Evolutionary conservation across 2,888 invertebrate species (phyloP).

Genomic region (Melinaea menophilus): DNA sequence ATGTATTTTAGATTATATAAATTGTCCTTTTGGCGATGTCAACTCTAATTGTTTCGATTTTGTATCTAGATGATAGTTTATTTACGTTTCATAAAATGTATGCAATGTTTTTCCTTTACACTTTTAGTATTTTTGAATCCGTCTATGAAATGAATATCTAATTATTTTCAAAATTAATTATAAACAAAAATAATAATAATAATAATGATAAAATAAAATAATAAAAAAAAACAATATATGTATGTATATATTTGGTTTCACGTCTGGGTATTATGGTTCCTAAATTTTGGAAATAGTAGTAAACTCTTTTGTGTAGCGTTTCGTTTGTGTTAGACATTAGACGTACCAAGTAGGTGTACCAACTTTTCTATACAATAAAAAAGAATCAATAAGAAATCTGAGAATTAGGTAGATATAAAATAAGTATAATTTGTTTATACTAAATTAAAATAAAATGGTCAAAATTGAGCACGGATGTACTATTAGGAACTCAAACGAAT

Average conservation of each 20-base stretch:
- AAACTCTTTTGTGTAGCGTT: slow-evolving; percentile 76
- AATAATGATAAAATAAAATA: slow-evolving; percentile 15
- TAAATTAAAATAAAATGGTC: slow-evolving; percentile 56
- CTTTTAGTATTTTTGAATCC: slow-evolving; percentile 71
- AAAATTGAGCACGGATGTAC: slow-evolving; percentile 74
- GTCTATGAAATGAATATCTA: slow-evolving; percentile 72
- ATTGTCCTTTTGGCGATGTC: slow-evolving; percentile 65
- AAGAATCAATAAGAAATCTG: slow-evolving; percentile 62
- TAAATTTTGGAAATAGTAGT: slow-evolving; percentile 79
- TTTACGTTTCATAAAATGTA: slow-evolving; percentile 63
- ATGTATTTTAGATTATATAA: slow-evolving; percentile 56
- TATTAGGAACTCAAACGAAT: slow-evolving; percentile 65
- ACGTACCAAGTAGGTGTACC: slow-evolving; percentile 76
- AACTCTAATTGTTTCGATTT: slow-evolving; percentile 60
- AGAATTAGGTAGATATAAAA: slow-evolving; percentile 70
- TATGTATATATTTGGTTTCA: slow-evolving; percentile 72
- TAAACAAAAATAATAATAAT: slow-evolving; percentile 45
- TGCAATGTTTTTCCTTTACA: slow-evolving; percentile 63
- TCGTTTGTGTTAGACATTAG: slow-evolving; percentile 73
- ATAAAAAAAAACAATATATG: slow-evolving; percentile 44
- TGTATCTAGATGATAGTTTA: slow-evolving; percentile 69
- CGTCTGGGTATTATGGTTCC: slow-evolving; percentile 79
- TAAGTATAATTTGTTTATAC: slow-evolving; percentile 70
- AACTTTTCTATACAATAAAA: slow-evolving; percentile 73
- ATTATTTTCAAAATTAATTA: slow-evolving; percentile 76